Base-by-base conservation (phyloP, 2,888 invertebrate species). In the Hyposoter didymator region DNA sequence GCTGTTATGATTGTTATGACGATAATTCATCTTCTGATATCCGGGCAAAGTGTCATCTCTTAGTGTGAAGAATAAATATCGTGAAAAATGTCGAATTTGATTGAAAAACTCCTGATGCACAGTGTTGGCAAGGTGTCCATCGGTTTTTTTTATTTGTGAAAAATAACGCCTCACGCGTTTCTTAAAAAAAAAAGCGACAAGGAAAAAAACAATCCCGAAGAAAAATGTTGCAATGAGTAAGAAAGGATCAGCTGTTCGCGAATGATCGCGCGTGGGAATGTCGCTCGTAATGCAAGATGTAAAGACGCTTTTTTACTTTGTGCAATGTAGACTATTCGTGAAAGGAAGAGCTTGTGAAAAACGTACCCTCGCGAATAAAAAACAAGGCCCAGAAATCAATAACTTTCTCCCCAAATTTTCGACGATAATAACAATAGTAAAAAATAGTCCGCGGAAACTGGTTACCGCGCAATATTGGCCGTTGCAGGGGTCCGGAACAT, bases 381-480 rank as follows among this genome's bases (percentile, higher is more conserved):
- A 64, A 75, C 32, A 45, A 10, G 43, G 22, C 35, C 35, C 64
- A 32, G 67, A 67, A 67, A 52, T 78, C 70, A 66, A 72, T 72
- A 78, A 64, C 49, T 28, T 55, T 67, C 49, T 14, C 49, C 14
- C n/a, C 12, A 14, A 47, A 47, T 45, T 64, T 75, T 79, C 28
- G 19, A 35, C 49, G 43, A 78, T 43, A 32, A 69, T 43, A 45
- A 69, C 3, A 67, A 79, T 19, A 64, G 69, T 35, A 52, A 39
- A 22, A 55, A 80, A 73, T 59, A 67, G 55, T 75, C 22, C 39
- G 59, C n/a, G 45, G 45, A 45, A 66, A 62, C 45, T 43, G 55
- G 52, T 72, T 81, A 81, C 72, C 76, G 67, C 76, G 72, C 76
- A 81, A 72, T 72, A 80, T 84, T 78, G 66, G 72, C 59, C 39